These are phyloP conservation scores for Poeciliopsis gracilis DNA, from an alignment of 2,797 vertebrate genomes.

Conservation along the genomic window DNA sequence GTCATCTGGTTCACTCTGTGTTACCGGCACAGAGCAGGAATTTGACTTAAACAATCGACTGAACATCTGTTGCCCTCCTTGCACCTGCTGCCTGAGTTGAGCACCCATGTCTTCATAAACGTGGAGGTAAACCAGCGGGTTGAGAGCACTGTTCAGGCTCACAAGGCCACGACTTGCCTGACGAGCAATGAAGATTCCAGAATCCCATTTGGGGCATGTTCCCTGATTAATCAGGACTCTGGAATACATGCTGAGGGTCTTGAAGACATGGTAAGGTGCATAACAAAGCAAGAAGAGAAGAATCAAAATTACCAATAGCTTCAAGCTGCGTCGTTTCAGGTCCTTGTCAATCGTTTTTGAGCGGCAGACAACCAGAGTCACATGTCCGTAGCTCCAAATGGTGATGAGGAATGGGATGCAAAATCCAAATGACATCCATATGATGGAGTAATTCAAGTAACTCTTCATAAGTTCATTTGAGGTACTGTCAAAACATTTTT, in stretches of 20 bases:
- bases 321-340: constrained; percentile 74
- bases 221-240: constrained; percentile 49
- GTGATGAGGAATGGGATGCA: constrained; percentile 76
- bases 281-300: constrained; percentile 85
- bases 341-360: constrained; percentile 57
- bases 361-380: constrained; percentile 69
- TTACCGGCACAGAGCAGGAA: neutral
- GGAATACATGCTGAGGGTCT: constrained; percentile 80
- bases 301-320: constrained; percentile 74
- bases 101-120: constrained; percentile 60
- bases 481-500: constrained; percentile 76
- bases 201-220: constrained; percentile 51
- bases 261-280: constrained; percentile 82
- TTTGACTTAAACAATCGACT: neutral
- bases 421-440: constrained; percentile 75
- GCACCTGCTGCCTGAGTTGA: constrained; percentile 42
- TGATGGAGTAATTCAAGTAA: constrained; percentile 77
- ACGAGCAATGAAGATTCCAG: constrained; percentile 71
- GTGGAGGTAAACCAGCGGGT: constrained; percentile 82
- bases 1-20: neutral
- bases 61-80: neutral
- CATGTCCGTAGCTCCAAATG: constrained; percentile 75
- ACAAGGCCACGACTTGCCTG: constrained; percentile 82
- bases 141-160: constrained; percentile 84
- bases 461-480: fast-evolving